Conservation (phyloP, 1,140 invertebrate genomes). For the Hermetia illucens region DNA sequence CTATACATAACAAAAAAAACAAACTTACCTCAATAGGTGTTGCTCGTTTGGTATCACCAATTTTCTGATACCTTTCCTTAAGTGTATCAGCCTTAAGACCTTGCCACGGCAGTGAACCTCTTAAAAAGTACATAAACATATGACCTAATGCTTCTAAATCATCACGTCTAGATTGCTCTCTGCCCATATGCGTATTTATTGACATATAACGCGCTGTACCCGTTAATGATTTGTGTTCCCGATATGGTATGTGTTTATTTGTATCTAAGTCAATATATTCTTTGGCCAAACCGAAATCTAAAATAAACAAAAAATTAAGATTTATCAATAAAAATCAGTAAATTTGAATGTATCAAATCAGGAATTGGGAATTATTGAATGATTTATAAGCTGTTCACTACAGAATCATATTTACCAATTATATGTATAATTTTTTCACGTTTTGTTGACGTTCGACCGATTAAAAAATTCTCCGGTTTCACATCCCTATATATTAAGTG, state of each 20-base stretch:
- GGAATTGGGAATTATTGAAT: neutral
- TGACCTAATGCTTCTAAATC: constrained; percentile 98
- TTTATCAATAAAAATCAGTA: neutral
- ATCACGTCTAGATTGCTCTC: constrained; percentile 98
- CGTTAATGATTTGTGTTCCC: constrained; percentile 98
- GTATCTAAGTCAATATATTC: constrained; percentile 99
- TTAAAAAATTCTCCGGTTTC: constrained; percentile 99
- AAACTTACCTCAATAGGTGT: constrained; percentile 86
- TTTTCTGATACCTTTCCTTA: constrained; percentile 99
- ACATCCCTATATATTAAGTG: constrained; percentile 99
- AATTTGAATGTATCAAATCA: neutral
- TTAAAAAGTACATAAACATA: constrained; percentile 99
- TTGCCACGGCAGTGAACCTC: constrained; percentile 98
- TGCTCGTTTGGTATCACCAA: constrained; percentile 96
- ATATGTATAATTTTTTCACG: constrained; percentile 99
- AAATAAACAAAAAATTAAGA: constrained; percentile 15
- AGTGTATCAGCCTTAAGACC: constrained; percentile 98
- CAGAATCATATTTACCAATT: constrained; percentile 62
- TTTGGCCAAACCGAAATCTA: constrained; percentile 98
- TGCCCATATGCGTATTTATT: constrained; percentile 99
- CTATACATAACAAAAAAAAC: no score
- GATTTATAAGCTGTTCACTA: constrained; percentile 1
- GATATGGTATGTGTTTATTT: constrained; percentile 99
- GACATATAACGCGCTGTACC: constrained; percentile 98
- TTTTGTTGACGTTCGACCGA: constrained; percentile 94